Base-by-base conservation (phyloP, 2,888 invertebrate species). In the Eucera pruinosa region DNA sequence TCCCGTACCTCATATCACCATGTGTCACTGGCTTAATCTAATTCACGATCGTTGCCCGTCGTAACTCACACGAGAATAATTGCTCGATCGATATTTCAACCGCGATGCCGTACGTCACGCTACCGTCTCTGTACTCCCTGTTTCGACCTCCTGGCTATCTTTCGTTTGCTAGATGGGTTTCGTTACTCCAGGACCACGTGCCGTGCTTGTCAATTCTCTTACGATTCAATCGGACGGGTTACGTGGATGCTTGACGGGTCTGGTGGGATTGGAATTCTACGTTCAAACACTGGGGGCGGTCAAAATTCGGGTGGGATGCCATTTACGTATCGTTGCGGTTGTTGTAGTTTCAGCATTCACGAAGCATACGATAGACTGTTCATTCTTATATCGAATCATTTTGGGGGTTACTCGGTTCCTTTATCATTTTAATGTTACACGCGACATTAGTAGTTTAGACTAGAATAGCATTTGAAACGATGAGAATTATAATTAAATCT, bases 51-150 rank as follows among this genome's bases (percentile, higher is more conserved):
- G 89, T 86, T 85, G 86, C 83, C 81, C 83, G 82, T 77, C 88
- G 89, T 91, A 89, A 89, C 88, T 90, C 90, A 90, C 78, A 81
- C 83, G 88, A 86, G 89, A 89, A 90, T 90, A 90, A 91, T 90
- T 90, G 89, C 80, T 68, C 83, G 89, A 88, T 90, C 90, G 87
- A 91, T 89, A 89, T 86, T 89, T 86, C 81, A 79, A 81, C 71
- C 83, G 67, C 75, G 81, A 80, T 84, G 83, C 81, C 82, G 85
- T 87, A 83, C 82, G 85, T 89, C 88, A 88, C 78, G 75, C 45
- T 47, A 41, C 13, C 66, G 64, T 50, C 61, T 52, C 78, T 73
- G 76, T 76, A 60, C 30, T 50, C 60, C 43, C 48, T 54, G 64
- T 70, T 61, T 27, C 48, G 7, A 4, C 23, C 27, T 60, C 61